Evolutionary conservation across 2,113 vertebrate genomes (phyloP).

Genomic region (human (Homo sapiens)): GRCh38 chr14:77192001-77192500

Average conservation of each 20-base stretch:
- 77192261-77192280: not conserved
- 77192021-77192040: not conserved
- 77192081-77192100: not conserved
- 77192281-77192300: not conserved
- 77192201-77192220: not conserved
- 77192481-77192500: not conserved
- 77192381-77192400: not conserved
- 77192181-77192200: not conserved
- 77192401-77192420: not conserved
- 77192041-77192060: not conserved
- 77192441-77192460: not conserved
- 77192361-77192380: not conserved
- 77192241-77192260: not conserved
- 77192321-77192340: not conserved
- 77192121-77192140: not conserved
- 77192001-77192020: not conserved
- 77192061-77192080: not conserved
- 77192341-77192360: not conserved
- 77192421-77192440: not conserved
- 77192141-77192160: not conserved
- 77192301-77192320: not conserved
- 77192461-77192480: not conserved
- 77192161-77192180: not conserved
- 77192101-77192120: not conserved
- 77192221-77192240: not conserved